Conservation (phyloP, 2,113 vertebrate genomes). For the Pachyramphus minor region DNA sequence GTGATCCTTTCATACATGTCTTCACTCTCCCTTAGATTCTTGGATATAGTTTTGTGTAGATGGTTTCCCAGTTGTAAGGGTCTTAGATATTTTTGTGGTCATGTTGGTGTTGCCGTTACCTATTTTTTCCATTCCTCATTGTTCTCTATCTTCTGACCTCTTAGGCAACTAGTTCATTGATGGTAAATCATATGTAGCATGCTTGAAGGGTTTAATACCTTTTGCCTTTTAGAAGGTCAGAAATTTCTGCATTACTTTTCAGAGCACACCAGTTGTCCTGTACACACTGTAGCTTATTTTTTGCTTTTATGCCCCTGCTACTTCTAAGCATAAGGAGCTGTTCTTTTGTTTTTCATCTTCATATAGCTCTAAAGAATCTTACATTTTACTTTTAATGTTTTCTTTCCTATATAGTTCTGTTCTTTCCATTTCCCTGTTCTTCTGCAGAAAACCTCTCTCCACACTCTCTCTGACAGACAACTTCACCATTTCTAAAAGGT, state of each 20-base stretch:
- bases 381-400: background rate
- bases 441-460: background rate
- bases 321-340: background rate
- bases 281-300: background rate
- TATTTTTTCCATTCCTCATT: background rate
- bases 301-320: background rate
- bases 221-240: background rate
- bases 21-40: background rate
- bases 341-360: background rate
- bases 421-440: background rate
- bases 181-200: background rate
- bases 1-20: background rate
- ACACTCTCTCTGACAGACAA: background rate
- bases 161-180: background rate
- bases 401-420: background rate
- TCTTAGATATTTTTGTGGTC: background rate
- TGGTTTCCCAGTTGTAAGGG: background rate
- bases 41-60: background rate
- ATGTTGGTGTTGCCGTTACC: background rate
- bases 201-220: background rate
- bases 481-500: background rate
- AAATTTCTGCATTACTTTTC: background rate
- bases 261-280: background rate
- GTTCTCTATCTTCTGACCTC: background rate
- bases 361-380: background rate